Conservation (phyloP, 1,140 invertebrate species). For the Drosophila punjabiensis region DNA sequence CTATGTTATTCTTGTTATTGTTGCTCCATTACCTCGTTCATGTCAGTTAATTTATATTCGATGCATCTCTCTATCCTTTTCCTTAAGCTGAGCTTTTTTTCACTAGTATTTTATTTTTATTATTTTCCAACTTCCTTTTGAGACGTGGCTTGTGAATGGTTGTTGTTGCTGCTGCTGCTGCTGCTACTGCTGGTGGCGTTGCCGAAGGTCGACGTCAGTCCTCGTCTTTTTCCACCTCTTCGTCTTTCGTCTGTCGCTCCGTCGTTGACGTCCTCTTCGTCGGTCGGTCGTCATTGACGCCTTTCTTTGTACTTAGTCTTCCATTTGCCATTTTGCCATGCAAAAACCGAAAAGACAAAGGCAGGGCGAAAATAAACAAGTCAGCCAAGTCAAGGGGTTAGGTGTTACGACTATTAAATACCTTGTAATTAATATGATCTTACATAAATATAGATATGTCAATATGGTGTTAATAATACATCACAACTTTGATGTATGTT, state of each 20-base stretch:
- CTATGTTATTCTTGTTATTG: slow-evolving; percentile 41
- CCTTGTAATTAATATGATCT: not conserved
- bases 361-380: slow-evolving; percentile 40
- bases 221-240: slow-evolving; percentile 11
- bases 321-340: slow-evolving; percentile 68
- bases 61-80: slow-evolving; percentile 60
- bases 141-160: slow-evolving; percentile 30
- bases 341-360: slow-evolving; percentile 52
- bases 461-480: not conserved
- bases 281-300: slow-evolving; percentile 71
- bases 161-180: slow-evolving; percentile 9
- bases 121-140: slow-evolving; percentile 65
- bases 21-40: slow-evolving; percentile 74
- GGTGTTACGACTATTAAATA: slow-evolving; percentile 10
- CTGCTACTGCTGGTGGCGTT: slow-evolving; percentile 46
- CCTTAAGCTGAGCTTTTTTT: slow-evolving; percentile 18
- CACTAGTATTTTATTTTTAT: slow-evolving; percentile 14
- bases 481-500: not conserved
- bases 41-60: slow-evolving; percentile 79
- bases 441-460: not conserved
- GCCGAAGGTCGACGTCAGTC: slow-evolving; percentile 43
- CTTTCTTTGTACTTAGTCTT: slow-evolving; percentile 66
- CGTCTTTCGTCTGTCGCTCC: slow-evolving; percentile 27
- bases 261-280: slow-evolving; percentile 1
- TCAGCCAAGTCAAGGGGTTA: not conserved